Conservation (phyloP, 2,888 invertebrate genomes). For the Luperina testacea region DNA sequence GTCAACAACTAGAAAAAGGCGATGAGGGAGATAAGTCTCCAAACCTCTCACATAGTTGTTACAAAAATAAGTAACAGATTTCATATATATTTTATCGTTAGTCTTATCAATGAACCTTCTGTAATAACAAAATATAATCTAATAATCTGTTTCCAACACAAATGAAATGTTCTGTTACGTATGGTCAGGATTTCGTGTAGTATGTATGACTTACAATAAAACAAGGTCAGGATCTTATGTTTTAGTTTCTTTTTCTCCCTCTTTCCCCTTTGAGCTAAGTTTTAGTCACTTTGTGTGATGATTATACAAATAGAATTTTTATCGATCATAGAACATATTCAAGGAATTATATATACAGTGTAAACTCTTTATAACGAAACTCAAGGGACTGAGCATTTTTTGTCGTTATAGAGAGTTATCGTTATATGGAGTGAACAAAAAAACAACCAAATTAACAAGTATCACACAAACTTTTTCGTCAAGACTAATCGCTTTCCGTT, state of each 20-base stretch:
- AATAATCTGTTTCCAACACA: background rate
- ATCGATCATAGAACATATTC: no score
- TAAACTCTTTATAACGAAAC: no score
- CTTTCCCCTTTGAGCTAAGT: background rate
- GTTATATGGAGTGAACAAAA: no score
- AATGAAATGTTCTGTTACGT: background rate
- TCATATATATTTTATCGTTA: background rate
- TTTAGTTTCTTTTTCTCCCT: background rate
- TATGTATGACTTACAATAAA: background rate
- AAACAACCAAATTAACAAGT: no score
- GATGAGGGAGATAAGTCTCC: background rate
- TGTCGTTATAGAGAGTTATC: no score
- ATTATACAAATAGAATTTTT: no score
- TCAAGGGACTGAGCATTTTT: no score
- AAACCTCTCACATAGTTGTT: background rate
- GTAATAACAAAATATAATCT: background rate
- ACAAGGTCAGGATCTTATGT: background rate
- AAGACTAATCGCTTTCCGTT: no score
- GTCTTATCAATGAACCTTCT: background rate
- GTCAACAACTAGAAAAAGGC: background rate
- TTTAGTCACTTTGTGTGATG: background rate
- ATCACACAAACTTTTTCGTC: no score
- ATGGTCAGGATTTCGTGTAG: background rate
- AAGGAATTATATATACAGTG: no score
- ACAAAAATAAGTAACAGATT: background rate